Base-by-base conservation (phyloP, 2,888 invertebrate genomes). In the Dicyrtoma fusca region DNA sequence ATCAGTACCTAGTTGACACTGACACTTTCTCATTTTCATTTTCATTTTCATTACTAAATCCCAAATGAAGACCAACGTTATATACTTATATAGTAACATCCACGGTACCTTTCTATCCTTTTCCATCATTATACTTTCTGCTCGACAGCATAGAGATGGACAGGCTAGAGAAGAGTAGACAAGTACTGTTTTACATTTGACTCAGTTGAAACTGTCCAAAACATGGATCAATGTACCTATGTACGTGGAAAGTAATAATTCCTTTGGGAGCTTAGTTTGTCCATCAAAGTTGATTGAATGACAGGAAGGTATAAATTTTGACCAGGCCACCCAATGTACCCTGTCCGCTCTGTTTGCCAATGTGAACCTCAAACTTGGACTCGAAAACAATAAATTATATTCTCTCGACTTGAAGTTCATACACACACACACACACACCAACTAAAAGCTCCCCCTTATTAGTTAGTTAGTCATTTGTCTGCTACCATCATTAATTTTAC, bases 21-120 rank as follows among this genome's bases (percentile, higher is more conserved):
- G 65, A 55, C 66, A 66, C 66, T 53, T 51, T 66, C 66, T 53
- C 26, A 34, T 51, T 66, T 34, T 51, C 51, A 65, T 65, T 51
- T 13, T 44, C 45, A 44, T 44, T 44, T 44, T 49, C 49, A 49
- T 49, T 49, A 49, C 49, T 13, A 49, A 49, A 49, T 17, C 49
- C 49, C 14, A 14, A 49, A 4, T 49, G n/a, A n/a, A n/a, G n/a
- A n/a, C n/a, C n/a, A n/a, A n/a, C n/a, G n/a, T n/a, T n/a, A n/a
- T n/a, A n/a, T n/a, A n/a, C n/a, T n/a, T n/a, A n/a, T n/a, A 34
- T 34, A 5, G 34, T 3, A 34, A 34, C 8, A 34, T 34, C 34
- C 34, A 34, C 8, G 3, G 4, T 34, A 34, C 3, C 3, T 34
- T 34, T 34, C 34, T 34, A 8, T 34, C 34, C n/a, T n/a, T n/a